A percentile compares a stretch with the other conserved stretches of the same genome.
These are phyloP conservation scores for Perizoma affinitatum DNA, from an alignment of 2,888 invertebrate genomes.

Conservation along the genomic window DNA sequence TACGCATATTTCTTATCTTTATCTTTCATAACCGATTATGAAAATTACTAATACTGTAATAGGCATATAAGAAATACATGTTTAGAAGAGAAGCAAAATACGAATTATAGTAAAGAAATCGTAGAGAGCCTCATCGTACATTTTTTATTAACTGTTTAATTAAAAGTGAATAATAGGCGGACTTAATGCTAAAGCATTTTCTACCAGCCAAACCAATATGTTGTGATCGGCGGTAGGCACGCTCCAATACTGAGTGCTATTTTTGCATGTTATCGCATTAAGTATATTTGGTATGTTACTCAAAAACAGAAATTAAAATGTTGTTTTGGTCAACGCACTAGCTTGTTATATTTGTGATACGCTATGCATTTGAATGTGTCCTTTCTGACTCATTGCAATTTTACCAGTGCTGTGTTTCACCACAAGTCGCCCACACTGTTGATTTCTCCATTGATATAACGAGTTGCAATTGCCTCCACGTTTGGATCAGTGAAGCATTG, in stretches of 20 bases:
- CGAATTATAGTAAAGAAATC: not conserved
- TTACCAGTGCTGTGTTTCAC: conserved; percentile 58
- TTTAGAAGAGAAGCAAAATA: not conserved
- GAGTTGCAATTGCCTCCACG: conserved; percentile 62
- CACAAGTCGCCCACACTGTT: conserved; percentile 63
- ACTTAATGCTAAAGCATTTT: no score
- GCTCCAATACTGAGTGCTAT: conserved; percentile 13
- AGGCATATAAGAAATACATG: conserved; percentile 10
- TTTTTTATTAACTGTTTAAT: no score
- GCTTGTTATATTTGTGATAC: conserved; percentile 34
- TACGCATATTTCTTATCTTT: conserved; percentile 27
- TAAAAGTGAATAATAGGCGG: no score
- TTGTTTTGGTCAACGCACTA: conserved; percentile 30
- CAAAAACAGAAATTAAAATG: conserved; percentile 21
- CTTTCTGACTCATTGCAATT: conserved; percentile 63
- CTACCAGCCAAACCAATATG: no score
- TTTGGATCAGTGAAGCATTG: conserved; percentile 64
- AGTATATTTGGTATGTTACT: conserved; percentile 10
- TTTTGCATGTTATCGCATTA: conserved; percentile 12
- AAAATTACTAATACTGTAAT: conserved; percentile 12
- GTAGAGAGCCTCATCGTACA: conserved; percentile 2
- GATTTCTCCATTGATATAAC: conserved; percentile 79
- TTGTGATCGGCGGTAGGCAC: no score
- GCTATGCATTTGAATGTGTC: conserved; percentile 62
- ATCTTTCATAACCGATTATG: not conserved